Evolutionary conservation across 2,113 vertebrate species (phyloP).

Genomic region (Apaloderma vittatum): DNA sequence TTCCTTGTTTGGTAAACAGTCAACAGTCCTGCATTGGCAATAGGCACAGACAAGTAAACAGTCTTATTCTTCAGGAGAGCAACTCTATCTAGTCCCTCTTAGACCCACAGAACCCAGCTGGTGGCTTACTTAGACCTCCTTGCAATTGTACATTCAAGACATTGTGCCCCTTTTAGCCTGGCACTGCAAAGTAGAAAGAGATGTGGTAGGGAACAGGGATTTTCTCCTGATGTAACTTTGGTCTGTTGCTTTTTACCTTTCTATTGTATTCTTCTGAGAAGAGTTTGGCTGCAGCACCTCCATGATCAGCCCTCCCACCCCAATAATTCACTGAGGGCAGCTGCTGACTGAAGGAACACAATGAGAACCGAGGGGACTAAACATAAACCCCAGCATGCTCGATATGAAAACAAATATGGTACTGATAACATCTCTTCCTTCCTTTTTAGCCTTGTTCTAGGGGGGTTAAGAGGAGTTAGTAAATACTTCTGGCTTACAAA

Average conservation of each 20-base stretch:
- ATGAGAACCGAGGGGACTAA: not conserved
- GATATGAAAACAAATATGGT: not conserved
- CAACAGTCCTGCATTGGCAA: not conserved
- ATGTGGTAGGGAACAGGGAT: not conserved
- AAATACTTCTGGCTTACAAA: not conserved
- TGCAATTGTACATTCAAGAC: too few relatives aligned
- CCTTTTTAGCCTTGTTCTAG: not conserved
- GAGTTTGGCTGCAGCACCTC: not conserved
- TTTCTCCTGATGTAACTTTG: not conserved
- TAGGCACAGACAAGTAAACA: not conserved
- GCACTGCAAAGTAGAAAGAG: not conserved
- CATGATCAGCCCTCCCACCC: not conserved
- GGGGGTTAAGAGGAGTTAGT: not conserved
- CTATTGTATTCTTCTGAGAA: not conserved
- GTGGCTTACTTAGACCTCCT: not conserved
- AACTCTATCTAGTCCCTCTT: not conserved
- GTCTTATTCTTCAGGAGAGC: not conserved
- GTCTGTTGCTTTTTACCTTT: not conserved
- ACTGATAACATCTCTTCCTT: not conserved
- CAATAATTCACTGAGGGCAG: not conserved
- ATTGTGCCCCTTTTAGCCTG: not conserved
- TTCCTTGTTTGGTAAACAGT: not conserved
- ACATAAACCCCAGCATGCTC: fast-evolving
- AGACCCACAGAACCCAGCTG: not conserved
- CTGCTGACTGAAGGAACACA: not conserved